These are phyloP conservation scores for Notodonta dromedarius DNA, from an alignment of 2,888 invertebrate genomes.

Conservation along the genomic window DNA sequence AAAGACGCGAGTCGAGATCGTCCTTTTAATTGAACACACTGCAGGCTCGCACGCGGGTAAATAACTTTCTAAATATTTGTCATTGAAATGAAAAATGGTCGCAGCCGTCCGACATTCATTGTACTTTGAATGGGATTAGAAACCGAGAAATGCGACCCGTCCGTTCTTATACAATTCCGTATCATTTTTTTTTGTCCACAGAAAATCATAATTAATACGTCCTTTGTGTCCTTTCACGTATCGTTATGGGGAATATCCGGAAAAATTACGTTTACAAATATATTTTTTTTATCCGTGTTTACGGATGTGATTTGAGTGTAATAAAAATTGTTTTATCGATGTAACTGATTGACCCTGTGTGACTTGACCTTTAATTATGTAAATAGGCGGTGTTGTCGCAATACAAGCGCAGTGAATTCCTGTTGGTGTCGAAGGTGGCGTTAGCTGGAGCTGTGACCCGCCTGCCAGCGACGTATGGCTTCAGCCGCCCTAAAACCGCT, in stretches of 20 bases:
- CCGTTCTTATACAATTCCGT: constrained; percentile 59
- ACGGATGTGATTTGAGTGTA: not conserved
- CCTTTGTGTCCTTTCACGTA: constrained; percentile 52
- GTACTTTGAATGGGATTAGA: constrained; percentile 78
- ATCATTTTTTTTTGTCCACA: constrained; percentile 57
- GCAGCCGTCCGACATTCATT: constrained; percentile 64
- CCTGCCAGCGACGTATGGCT: constrained; percentile 63
- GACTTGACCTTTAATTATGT: constrained; percentile 58
- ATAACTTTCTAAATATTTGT: constrained; percentile 83
- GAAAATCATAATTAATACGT: constrained; percentile 65
- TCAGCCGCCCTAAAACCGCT: constrained; percentile 58
- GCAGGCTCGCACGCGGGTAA: constrained; percentile 72
- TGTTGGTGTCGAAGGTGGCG: constrained; percentile 60
- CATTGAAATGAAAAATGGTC: constrained; percentile 80
- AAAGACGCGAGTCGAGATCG: constrained; percentile 56
- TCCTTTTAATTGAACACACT: constrained; percentile 72
- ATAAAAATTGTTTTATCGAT: constrained; percentile 1
- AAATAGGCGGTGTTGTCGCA: constrained; percentile 50
- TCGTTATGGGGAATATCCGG: constrained; percentile 60
- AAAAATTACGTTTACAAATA: constrained; percentile 24
- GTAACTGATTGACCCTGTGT: constrained; percentile 20
- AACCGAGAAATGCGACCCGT: constrained; percentile 76
- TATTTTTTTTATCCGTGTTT: not conserved
- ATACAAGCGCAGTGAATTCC: constrained; percentile 59
- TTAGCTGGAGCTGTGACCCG: constrained; percentile 66